Conservation (phyloP, 2,888 invertebrate species). For the Apotomis turbidana region DNA sequence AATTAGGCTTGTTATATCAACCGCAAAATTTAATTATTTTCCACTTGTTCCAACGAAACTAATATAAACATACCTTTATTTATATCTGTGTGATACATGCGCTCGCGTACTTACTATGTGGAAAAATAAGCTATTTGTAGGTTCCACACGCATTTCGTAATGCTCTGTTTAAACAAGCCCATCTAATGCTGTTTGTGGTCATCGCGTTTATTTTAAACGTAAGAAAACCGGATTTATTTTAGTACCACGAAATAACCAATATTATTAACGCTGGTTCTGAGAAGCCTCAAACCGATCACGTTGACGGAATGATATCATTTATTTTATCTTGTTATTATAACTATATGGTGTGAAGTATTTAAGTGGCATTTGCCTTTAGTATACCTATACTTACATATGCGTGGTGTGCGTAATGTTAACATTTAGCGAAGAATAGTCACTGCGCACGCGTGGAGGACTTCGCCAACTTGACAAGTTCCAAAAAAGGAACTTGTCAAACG, state of each 20-base stretch:
- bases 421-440: conserved; percentile 4
- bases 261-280: conserved; percentile 33
- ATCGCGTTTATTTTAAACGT: conserved; percentile 38
- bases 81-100: too few species aligned
- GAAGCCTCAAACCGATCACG: conserved; percentile 18
- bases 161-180: conserved; percentile 31
- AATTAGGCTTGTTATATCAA: too few species aligned
- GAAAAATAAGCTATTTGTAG: conserved; percentile 27
- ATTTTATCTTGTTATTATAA: conserved; percentile 26
- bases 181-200: conserved; percentile 34
- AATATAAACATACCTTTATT: too few species aligned
- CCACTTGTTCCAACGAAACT: too few species aligned
- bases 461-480: neutral
- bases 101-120: neutral
- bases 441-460: conserved; percentile 11
- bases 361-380: conserved; percentile 6
- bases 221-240: conserved; percentile 37
- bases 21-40: too few species aligned
- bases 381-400: neutral
- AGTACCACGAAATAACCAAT: conserved; percentile 28
- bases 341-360: conserved; percentile 5
- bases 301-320: conserved; percentile 24
- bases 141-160: conserved; percentile 34
- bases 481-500: conserved; percentile 18
- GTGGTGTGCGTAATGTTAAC: neutral